Evolutionary conservation across 2,888 invertebrate species (phyloP).

Genomic region (Biston betularia): DNA sequence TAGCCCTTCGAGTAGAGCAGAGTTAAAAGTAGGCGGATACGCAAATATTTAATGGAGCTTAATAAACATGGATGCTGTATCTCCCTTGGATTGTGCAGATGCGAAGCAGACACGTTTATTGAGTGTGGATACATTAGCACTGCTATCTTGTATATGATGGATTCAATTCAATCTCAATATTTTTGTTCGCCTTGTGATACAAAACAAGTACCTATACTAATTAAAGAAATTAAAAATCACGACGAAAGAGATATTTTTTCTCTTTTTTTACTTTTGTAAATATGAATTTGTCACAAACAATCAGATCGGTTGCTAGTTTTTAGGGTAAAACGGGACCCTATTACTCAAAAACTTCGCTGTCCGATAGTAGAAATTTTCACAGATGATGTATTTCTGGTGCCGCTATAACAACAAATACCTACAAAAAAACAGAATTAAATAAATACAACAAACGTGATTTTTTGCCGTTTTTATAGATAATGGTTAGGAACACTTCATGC

Average conservation of each 20-base stretch:
- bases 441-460: no score
- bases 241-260: background rate
- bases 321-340: no score
- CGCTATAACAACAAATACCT: no score
- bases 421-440: no score
- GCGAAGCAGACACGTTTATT: conserved; percentile 44
- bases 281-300: no score
- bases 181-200: background rate
- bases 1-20: conserved; percentile 22
- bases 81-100: conserved; percentile 41
- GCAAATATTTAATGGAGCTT: conserved; percentile 42
- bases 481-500: no score
- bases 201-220: background rate
- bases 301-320: no score
- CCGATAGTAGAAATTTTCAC: no score
- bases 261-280: background rate
- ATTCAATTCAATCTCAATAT: conserved; percentile 12
- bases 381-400: no score
- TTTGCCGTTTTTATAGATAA: no score
- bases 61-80: conserved; percentile 39
- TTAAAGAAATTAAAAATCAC: no score
- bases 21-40: conserved; percentile 32
- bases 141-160: conserved; percentile 17
- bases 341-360: no score
- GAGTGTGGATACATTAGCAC: conserved; percentile 42